These are phyloP conservation scores for Siniperca undulata DNA, from an alignment of 2,797 vertebrate genomes.

Conservation along the genomic window DNA sequence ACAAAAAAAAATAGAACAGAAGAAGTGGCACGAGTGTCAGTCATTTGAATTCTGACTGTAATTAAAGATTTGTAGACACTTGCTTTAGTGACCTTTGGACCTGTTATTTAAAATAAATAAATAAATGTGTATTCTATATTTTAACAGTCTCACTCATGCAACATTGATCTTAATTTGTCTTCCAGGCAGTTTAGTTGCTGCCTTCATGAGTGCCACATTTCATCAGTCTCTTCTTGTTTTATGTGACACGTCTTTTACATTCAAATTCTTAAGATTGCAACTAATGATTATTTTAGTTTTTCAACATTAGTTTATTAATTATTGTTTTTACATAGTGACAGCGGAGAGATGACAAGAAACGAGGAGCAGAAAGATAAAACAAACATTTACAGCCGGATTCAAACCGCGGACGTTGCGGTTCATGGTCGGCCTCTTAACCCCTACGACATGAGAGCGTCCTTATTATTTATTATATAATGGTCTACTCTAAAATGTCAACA, in stretches of 20 bases:
- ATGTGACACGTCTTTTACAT: not conserved
- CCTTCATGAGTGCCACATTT: not conserved
- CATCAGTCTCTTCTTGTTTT: not conserved
- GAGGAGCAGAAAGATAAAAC: not conserved
- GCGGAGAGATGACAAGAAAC: not conserved
- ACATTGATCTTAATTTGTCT: not conserved
- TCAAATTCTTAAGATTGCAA: not conserved
- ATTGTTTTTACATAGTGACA: not conserved
- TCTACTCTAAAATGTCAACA: not conserved
- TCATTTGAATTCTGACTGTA: not conserved
- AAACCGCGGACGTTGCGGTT: too few species aligned
- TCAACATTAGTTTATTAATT: not conserved
- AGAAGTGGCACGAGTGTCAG: not conserved
- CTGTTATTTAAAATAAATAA: not conserved
- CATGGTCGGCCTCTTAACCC: not conserved
- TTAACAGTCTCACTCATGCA: not conserved
- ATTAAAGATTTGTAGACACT: not conserved
- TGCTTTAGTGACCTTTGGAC: not conserved
- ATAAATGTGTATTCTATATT: not conserved
- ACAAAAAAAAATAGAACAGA: constrained; percentile 28
- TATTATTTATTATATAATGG: not conserved
- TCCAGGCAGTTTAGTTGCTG: not conserved
- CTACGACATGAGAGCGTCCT: not conserved
- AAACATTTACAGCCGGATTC: too few species aligned
- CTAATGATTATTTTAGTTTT: not conserved